Evolutionary conservation across 23 tunicate species (phyloP).

Genomic region (Trididemnum clinides): DNA sequence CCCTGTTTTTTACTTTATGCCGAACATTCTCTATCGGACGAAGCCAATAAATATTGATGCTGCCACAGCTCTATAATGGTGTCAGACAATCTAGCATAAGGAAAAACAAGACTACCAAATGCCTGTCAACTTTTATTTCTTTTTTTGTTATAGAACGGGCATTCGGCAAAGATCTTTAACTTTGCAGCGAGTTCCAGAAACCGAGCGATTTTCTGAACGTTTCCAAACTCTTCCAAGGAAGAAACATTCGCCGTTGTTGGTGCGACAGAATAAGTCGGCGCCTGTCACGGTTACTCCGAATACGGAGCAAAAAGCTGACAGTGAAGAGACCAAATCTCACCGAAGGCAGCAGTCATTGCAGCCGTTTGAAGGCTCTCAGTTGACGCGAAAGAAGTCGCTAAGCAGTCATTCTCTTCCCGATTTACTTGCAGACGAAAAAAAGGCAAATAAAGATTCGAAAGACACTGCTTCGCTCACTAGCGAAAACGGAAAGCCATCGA

Average conservation of each 20-base stretch:
- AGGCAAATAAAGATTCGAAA: neutral
- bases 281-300: neutral
- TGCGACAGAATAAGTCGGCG: neutral
- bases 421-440: neutral
- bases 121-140: neutral
- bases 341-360: neutral
- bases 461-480: too few species aligned
- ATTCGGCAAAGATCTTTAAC: neutral
- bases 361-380: neutral
- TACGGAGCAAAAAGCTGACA: neutral
- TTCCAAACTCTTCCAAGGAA: conserved; percentile 25
- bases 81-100: too few species aligned
- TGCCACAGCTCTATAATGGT: too few species aligned
- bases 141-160: neutral
- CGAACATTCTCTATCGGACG: too few species aligned
- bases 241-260: neutral
- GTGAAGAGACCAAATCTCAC: neutral
- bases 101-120: too few species aligned
- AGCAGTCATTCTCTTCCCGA: conserved; percentile 20
- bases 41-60: too few species aligned
- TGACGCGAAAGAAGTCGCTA: neutral
- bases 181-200: neutral
- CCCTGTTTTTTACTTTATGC: too few species aligned
- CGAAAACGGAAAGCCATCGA: neutral
- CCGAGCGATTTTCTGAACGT: neutral